Conservation (phyloP, 2,113 vertebrate genomes). For the Myrmecobius fasciatus region DNA sequence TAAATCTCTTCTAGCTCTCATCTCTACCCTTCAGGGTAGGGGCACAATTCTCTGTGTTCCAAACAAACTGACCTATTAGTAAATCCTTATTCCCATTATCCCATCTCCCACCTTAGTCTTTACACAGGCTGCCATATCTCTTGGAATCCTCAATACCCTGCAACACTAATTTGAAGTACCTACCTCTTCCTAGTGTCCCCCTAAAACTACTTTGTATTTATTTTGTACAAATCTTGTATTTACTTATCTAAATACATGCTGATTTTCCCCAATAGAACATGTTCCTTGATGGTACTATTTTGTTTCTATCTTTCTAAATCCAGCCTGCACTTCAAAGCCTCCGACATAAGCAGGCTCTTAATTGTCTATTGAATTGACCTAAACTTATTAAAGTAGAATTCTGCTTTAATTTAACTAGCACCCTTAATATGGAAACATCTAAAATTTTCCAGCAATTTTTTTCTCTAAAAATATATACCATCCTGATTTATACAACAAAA, state of each 20-base stretch:
- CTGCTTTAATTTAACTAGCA: background rate
- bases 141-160: background rate
- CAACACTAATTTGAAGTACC: background rate
- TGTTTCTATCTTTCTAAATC: background rate
- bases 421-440: background rate
- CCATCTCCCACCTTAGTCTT: background rate
- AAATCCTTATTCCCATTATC: background rate
- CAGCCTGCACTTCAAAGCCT: background rate
- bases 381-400: background rate
- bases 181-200: background rate
- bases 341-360: background rate
- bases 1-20: background rate
- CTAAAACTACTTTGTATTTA: background rate
- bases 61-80: background rate
- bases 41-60: background rate
- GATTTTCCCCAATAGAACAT: background rate
- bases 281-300: background rate
- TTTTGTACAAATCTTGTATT: background rate
- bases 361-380: background rate
- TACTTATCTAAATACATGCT: background rate
- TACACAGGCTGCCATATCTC: background rate
- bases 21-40: background rate
- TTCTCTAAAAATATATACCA: conserved; percentile 75
- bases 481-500: conserved; percentile 53
- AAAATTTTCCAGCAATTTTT: conserved; percentile 51